phyloP scores from a whole-genome alignment of 2,797 vertebrate genomes.

The Discoglossus pictus region DNA sequence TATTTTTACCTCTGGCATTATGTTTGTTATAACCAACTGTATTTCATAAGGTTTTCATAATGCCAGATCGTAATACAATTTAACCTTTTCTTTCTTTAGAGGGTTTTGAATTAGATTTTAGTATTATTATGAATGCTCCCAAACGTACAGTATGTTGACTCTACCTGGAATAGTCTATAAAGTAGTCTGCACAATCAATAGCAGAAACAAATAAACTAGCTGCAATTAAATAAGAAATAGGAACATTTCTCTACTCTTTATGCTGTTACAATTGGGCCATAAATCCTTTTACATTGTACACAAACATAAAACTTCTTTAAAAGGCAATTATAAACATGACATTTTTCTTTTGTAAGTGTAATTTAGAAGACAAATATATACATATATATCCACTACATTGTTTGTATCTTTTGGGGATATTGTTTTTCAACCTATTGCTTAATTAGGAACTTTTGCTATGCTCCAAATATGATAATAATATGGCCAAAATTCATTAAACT shows the following conservation, averaged over 20 bases:
- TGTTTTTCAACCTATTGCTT: too few species aligned
- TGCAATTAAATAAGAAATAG: constrained; percentile 22
- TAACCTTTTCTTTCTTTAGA: constrained; percentile 35
- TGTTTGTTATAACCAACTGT: constrained; percentile 22
- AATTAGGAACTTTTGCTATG: too few species aligned
- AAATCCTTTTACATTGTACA: not conserved
- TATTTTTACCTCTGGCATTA: constrained; percentile 1
- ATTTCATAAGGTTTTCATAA: constrained; percentile 11
- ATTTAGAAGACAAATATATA: too few species aligned
- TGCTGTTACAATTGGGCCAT: not conserved
- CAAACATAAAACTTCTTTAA: not conserved
- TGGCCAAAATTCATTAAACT: too few species aligned
- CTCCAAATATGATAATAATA: too few species aligned
- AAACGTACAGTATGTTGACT: constrained; percentile 33
- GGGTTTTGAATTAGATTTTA: constrained; percentile 23
- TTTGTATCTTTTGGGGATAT: too few species aligned
- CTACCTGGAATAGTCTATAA: constrained; percentile 38
- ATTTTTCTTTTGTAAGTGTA: too few species aligned
- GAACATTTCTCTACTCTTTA: constrained; percentile 5
- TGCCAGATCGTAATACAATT: constrained; percentile 7
- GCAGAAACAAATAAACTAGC: constrained; percentile 33
- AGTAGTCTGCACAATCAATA: constrained; percentile 37
- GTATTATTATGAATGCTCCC: constrained; percentile 27
- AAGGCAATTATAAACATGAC: too few species aligned
- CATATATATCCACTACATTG: too few species aligned